Percentiles rank a stretch among this genome's conserved stretches.
Conservation (phyloP, 2,888 invertebrate species). For the Callosobruchus maculatus region DNA sequence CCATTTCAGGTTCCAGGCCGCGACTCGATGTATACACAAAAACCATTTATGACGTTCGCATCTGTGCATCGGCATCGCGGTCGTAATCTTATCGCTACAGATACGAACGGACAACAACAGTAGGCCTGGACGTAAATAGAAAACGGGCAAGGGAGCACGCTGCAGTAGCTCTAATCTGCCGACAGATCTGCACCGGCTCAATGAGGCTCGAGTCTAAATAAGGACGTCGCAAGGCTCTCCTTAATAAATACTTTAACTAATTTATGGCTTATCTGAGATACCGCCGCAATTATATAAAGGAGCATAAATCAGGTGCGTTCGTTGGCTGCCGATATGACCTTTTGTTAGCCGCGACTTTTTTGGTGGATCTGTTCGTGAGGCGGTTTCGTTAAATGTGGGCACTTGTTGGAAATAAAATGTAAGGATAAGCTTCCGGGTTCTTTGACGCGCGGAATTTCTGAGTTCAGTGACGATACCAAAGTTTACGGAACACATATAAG, state of each 20-base stretch:
- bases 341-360: neutral
- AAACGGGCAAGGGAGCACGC: neutral
- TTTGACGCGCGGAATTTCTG: too few species aligned
- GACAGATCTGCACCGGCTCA: neutral
- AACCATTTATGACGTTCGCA: neutral
- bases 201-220: neutral
- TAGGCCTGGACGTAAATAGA: neutral
- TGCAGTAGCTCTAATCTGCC: neutral
- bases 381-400: too few species aligned
- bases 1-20: too few species aligned
- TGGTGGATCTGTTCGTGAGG: neutral
- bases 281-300: neutral
- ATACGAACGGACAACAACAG: neutral
- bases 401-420: too few species aligned
- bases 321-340: neutral
- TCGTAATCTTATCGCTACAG: neutral
- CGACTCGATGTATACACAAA: too few species aligned
- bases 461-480: too few species aligned
- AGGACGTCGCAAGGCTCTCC: neutral
- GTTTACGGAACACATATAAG: too few species aligned
- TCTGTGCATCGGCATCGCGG: neutral
- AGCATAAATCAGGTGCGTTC: neutral
- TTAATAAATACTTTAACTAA: neutral
- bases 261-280: neutral
- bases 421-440: too few species aligned